These are phyloP conservation scores for Podarcis muralis DNA, from an alignment of 2,113 vertebrate species.

Conservation along the genomic window DNA sequence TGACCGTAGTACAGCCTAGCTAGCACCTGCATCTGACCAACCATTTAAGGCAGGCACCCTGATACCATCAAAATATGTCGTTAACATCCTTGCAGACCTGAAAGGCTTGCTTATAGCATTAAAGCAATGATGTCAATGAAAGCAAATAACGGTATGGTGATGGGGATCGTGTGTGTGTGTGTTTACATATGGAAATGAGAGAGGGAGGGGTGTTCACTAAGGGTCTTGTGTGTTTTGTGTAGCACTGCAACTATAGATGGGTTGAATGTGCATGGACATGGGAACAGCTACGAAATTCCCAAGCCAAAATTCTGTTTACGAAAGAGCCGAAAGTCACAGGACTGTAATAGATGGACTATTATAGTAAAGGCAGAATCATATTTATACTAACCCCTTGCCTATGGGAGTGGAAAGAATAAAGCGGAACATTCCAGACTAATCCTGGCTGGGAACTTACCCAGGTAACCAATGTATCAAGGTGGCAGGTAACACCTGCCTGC, in stretches of 20 bases:
- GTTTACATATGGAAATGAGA: not conserved
- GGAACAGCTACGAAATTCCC: not conserved
- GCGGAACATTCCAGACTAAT: not conserved
- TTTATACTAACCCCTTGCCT: constrained; percentile 2
- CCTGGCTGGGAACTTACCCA: not conserved
- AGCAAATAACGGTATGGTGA: not conserved
- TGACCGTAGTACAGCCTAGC: not conserved
- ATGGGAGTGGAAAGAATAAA: not conserved
- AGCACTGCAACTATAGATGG: not conserved
- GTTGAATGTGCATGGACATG: not conserved
- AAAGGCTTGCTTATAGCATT: not conserved
- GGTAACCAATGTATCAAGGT: not conserved
- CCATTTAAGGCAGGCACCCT: not conserved
- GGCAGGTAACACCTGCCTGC: constrained; percentile 8
- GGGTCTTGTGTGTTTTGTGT: not conserved
- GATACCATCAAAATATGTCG: not conserved
- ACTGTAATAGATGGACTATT: constrained; percentile 2
- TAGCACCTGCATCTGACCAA: not conserved
- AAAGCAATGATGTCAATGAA: not conserved
- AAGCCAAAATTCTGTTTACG: not conserved
- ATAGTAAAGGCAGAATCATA: not conserved
- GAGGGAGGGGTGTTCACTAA: not conserved
- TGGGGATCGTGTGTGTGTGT: not conserved
- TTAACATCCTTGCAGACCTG: not conserved
- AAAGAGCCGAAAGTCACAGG: not conserved